Base-by-base conservation (phyloP, 2,888 invertebrate species). In the Drosophila siamana region DNA sequence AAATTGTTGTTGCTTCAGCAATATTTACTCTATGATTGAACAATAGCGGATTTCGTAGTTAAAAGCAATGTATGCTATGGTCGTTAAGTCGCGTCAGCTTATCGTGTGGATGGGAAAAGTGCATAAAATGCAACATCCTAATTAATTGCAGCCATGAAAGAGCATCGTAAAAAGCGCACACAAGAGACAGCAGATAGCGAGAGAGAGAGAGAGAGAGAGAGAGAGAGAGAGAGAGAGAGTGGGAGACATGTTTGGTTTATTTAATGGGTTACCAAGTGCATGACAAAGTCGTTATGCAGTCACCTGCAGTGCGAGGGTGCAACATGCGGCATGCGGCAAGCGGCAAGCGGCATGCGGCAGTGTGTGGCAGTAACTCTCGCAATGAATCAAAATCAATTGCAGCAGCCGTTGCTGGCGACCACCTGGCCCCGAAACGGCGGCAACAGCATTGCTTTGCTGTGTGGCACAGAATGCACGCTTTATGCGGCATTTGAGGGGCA, bases 371-470 rank as follows among this genome's bases (percentile, higher is more conserved):
- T 26, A 19, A 40, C 26, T 38, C 41, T 50, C 36, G 54, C 66
- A 74, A 84, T 80, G 69, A 76, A 76, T 78, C 76, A 72, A 86
- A 86, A 86, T 84, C 87, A 86, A 84, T 86, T 81, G 73, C 69
- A 78, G 61, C 70, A 62, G 67, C 63, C 68, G 63, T 63, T 11
- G 33, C n/a, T 4, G 4, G 33, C 59, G 24, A 43, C 46, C 70
- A 70, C 70, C 75, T 74, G 66, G 66, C 55, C 59, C 54, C 61
- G 26, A 26, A 28, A 50, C 7, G 36, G 50, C 28, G 41, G 26
- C 46, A 38, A 54, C 16, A 38, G 59, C 16, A 43, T 24, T 50
- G 55, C 38, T 50, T 38, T 26, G 48, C 13, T 11, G 13, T 1
- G 13, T 22, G 62, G 26, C 26, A 26, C 26, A 26, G n/a, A 26